A percentile compares a stretch with the other conserved stretches of the same genome.
Evolutionary conservation across 1,140 invertebrate genomes (phyloP).

Genomic region (Pseudomyrmex flavicornis): DNA sequence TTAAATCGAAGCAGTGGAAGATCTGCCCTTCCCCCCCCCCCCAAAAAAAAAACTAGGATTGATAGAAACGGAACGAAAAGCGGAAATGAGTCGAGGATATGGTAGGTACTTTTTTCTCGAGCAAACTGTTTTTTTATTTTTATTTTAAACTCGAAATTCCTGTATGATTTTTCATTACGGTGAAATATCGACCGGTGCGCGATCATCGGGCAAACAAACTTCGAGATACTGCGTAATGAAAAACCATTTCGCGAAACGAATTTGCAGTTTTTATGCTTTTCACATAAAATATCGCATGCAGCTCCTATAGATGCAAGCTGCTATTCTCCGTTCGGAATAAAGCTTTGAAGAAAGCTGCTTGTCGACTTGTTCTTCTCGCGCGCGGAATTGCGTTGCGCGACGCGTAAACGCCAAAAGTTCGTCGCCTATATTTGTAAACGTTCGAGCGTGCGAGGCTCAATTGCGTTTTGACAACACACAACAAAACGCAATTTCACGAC

Average conservation of each 20-base stretch:
- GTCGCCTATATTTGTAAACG: slow-evolving; percentile 25
- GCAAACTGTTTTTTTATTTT: too few species aligned
- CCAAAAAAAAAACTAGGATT: neutral
- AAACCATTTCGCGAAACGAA: too few species aligned
- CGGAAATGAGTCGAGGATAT: neutral
- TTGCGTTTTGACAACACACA: slow-evolving; percentile 21
- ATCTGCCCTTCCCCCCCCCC: neutral
- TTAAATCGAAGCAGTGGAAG: slow-evolving; percentile 4
- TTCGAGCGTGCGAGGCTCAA: slow-evolving; percentile 29
- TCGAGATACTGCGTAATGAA: too few species aligned
- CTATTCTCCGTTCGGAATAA: slow-evolving; percentile 2
- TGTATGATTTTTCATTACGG: neutral
- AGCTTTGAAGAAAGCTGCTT: neutral
- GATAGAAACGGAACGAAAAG: slow-evolving; percentile 7
- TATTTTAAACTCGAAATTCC: neutral
- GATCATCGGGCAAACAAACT: too few species aligned
- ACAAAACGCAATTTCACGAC: slow-evolving; percentile 66
- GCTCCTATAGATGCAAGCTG: neutral
- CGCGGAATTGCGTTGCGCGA: slow-evolving; percentile 9
- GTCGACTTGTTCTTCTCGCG: slow-evolving; percentile 13
- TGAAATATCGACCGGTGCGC: too few species aligned
- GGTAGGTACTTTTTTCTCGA: neutral
- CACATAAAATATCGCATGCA: neutral
- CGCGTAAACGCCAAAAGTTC: slow-evolving; percentile 16
- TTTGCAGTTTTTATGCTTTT: too few species aligned